Percentiles rank a stretch among this genome's conserved stretches.
phyloP scores from a whole-genome alignment of 2,888 invertebrate genomes.

The Hypolimnas misippus region DNA sequence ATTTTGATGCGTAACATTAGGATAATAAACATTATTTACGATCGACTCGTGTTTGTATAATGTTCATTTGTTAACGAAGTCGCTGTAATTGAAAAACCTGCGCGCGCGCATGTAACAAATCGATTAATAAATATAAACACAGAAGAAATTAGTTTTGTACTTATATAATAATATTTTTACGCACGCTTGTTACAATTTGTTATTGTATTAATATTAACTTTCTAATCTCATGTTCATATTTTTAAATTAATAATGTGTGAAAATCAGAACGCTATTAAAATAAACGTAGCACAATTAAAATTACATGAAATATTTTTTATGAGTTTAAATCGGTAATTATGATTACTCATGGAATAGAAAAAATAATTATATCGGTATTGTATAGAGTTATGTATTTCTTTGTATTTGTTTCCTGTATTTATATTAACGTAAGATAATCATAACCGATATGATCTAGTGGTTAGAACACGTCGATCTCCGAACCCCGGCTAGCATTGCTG shows the following conservation, averaged over 20 bases:
- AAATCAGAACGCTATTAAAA: neutral
- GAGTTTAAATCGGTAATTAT: too few species aligned
- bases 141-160: constrained; percentile 23
- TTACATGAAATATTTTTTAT: neutral
- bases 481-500: too few species aligned
- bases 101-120: constrained; percentile 26
- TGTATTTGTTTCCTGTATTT: too few species aligned
- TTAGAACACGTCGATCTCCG: too few species aligned
- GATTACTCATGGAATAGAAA: too few species aligned
- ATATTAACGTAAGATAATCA: too few species aligned
- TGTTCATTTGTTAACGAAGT: constrained; percentile 30
- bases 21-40: constrained; percentile 29
- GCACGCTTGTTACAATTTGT: neutral
- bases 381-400: too few species aligned
- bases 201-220: neutral
- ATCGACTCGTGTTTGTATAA: constrained; percentile 21
- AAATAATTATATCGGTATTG: too few species aligned
- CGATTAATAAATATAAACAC: constrained; percentile 33
- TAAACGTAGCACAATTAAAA: neutral
- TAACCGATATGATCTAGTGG: too few species aligned
- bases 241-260: neutral
- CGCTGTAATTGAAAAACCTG: constrained; percentile 36
- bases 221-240: neutral
- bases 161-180: constrained; percentile 18
- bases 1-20: constrained; percentile 17